Conservation (phyloP, 2,797 vertebrate genomes). For the Sebastes iracundus region DNA sequence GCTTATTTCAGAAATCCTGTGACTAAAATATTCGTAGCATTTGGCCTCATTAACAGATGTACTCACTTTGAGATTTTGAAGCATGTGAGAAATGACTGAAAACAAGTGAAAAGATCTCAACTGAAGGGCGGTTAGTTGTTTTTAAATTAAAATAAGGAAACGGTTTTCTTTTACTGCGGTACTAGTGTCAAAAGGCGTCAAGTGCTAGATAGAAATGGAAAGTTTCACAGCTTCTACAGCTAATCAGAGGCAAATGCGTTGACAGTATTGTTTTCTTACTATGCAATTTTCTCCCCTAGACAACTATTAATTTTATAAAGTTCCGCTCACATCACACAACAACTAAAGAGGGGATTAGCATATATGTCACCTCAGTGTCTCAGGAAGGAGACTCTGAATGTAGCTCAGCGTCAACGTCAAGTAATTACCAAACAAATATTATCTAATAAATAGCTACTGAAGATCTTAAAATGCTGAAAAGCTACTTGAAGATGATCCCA, state of each 20-base stretch:
- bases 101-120: neutral
- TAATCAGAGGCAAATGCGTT: neutral
- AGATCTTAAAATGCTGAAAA: neutral
- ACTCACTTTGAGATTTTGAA: neutral
- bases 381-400: neutral
- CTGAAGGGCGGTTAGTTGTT: neutral
- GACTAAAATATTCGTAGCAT: neutral
- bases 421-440: neutral
- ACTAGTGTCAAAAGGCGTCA: neutral
- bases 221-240: neutral
- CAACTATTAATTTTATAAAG: neutral
- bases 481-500: neutral
- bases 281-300: neutral
- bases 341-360: neutral
- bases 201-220: neutral
- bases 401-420: too few species aligned
- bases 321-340: neutral
- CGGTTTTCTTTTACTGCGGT: neutral
- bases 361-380: neutral
- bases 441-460: neutral
- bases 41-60: neutral
- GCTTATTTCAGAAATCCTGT: neutral
- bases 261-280: neutral
- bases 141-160: neutral
- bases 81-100: slow-evolving; percentile 2